These are phyloP conservation scores for Coregonus sp. DNA, from an alignment of 2,797 vertebrate genomes.

Conservation along the genomic window DNA sequence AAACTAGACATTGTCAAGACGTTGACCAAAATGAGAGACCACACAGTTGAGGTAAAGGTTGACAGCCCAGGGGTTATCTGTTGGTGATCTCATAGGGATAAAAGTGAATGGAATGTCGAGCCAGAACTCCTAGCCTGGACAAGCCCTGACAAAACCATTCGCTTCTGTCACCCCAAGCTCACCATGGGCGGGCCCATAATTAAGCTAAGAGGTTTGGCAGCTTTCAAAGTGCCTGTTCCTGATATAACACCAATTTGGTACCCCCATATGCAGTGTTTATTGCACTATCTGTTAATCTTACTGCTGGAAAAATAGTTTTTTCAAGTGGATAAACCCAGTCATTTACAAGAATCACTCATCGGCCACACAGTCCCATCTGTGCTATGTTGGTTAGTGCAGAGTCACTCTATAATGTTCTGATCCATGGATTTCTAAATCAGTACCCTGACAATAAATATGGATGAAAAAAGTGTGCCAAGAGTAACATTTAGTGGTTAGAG, in stretches of 20 bases:
- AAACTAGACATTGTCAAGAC: not conserved
- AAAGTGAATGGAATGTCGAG: constrained; percentile 50
- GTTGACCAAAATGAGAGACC: not conserved
- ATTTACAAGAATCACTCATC: not conserved
- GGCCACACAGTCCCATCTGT: not conserved
- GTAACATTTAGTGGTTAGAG: not conserved
- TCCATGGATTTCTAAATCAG: not conserved
- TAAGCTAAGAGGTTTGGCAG: constrained; percentile 26
- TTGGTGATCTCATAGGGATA: constrained; percentile 27
- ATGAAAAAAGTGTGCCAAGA: not conserved
- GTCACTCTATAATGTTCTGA: not conserved
- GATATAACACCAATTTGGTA: constrained; percentile 32
- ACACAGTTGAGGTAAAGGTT: constrained; percentile 40
- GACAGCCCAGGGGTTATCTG: constrained; percentile 40
- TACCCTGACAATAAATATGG: not conserved
- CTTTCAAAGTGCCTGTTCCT: constrained; percentile 38
- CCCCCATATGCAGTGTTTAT: constrained; percentile 35
- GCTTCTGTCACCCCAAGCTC: constrained; percentile 64
- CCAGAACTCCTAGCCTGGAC: constrained; percentile 51
- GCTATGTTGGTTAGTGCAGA: not conserved
- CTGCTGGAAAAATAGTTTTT: constrained; percentile 48
- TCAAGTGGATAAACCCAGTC: not conserved
- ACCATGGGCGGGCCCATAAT: constrained; percentile 39
- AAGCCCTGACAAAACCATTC: constrained; percentile 70
- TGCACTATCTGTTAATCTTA: constrained; percentile 43